Base-by-base conservation (phyloP, 2,113 vertebrate genomes). In the Pachycephala philippinensis region DNA sequence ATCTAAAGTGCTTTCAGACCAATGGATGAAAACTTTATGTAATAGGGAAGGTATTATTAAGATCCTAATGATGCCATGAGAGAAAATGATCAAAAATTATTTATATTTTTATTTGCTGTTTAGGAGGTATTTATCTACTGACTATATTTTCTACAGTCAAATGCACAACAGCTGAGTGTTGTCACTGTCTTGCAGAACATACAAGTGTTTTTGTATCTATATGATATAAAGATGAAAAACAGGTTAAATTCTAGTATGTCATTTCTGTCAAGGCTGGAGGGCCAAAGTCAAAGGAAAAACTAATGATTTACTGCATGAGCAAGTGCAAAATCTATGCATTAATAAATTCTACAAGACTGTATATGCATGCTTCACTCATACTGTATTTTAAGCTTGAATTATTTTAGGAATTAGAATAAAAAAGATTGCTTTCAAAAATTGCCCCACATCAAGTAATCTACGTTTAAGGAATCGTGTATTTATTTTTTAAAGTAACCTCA, bases 401-500 rank as follows among this genome's bases (percentile, higher is more conserved):
- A 91, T 78, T 81, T 76, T 30, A 65, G 47, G 33, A 61, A 61
- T 56, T 52, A 56, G 72, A 75, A 84, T 91, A 35, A 74, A 90
- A 87, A 56, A 65, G 31, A 56, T 78, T 84, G 39, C 85, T 92
- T 96, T 94, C 92, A 52, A 87, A 97, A 96, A 96, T 79, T 75
- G 75, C 37, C 85, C 87, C 61, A 74, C 69, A 56, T 93, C 93
- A 93, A 89, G 50, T 71, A 93, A 85, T 61, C 75, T 21, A 31
- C 77, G 47, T 95, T 95, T 96, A 97, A 97, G 95, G 80, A 97
- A 96, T 78, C 5, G 12, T 85, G 37, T 95, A 92, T 95, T 96
- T 97, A 90, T 97, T 97, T 97, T 96, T 96, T 92, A 63, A 97
- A 95, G 91, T 92, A 97, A 95, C 79, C 49, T 93, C 87, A 94